These are phyloP conservation scores for Hypothenemus hampei DNA, from an alignment of 1,140 invertebrate species.

Conservation along the genomic window DNA sequence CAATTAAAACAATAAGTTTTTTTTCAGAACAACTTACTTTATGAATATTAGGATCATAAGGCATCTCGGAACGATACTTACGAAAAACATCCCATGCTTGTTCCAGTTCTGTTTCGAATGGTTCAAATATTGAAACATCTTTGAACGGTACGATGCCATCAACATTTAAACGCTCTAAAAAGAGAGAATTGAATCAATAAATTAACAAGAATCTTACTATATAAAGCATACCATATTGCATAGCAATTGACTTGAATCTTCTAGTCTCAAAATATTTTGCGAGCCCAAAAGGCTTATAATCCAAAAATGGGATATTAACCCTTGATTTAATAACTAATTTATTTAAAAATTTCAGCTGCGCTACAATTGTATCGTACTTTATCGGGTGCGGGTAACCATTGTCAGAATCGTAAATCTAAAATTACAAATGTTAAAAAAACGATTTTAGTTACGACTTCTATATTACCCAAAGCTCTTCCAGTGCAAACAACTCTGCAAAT, in stretches of 20 bases:
- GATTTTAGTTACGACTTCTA: neutral
- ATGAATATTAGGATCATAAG: constrained; percentile 7
- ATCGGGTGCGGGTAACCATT: constrained; percentile 6
- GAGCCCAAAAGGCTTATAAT: constrained; percentile 19
- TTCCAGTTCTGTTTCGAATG: constrained; percentile 17
- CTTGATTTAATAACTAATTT: constrained; percentile 23
- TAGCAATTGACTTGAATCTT: constrained; percentile 22
- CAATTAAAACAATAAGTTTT: constrained; percentile 1
- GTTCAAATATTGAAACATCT: constrained; percentile 22
- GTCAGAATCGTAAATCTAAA: constrained; percentile 23
- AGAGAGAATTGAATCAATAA: neutral
- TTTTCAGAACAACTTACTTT: constrained; percentile 8
- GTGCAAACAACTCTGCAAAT: constrained; percentile 19
- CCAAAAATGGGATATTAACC: constrained; percentile 18
- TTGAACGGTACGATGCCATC: constrained; percentile 14
- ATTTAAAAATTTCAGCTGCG: constrained; percentile 15
- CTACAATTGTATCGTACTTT: constrained; percentile 16
- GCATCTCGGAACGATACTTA: constrained; percentile 18
- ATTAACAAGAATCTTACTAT: neutral
- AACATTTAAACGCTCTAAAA: constrained; percentile 13
- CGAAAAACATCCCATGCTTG: constrained; percentile 15
- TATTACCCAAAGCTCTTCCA: constrained; percentile 28
- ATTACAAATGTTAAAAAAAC: neutral
- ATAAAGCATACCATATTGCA: constrained; percentile 16
- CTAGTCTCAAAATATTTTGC: constrained; percentile 21